phyloP scores from a whole-genome alignment of 2,113 vertebrate species.

The Gymnorhina tibicen region DNA sequence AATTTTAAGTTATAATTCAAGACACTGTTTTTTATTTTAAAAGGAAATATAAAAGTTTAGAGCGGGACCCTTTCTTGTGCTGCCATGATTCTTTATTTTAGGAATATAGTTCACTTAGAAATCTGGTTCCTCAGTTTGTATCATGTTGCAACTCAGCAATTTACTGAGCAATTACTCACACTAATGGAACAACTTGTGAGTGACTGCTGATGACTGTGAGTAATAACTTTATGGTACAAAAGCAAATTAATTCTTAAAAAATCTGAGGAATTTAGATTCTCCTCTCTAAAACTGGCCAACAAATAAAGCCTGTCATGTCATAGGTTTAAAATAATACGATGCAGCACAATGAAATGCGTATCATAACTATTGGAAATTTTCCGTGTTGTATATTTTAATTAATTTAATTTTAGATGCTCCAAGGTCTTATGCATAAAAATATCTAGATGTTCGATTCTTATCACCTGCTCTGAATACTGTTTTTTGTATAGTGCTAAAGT shows the following conservation, averaged over 20 bases:
- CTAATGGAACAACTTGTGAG: neutral
- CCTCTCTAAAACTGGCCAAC: neutral
- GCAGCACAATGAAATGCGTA: neutral
- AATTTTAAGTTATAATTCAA: neutral
- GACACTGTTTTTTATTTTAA: neutral
- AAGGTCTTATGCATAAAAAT: neutral
- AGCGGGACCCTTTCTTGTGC: neutral
- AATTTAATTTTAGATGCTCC: neutral
- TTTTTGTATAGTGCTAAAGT: neutral
- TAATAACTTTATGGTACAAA: neutral
- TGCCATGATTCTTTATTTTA: neutral
- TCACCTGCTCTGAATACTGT: neutral
- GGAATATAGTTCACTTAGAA: neutral
- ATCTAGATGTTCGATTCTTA: neutral
- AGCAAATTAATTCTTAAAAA: neutral
- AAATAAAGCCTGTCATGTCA: neutral
- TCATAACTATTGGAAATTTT: neutral
- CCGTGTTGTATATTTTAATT: neutral
- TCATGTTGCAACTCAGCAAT: neutral
- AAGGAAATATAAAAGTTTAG: neutral
- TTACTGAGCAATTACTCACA: slow-evolving; percentile 5
- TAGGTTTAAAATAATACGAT: neutral
- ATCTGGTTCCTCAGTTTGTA: neutral
- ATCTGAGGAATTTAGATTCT: neutral
- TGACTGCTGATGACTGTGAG: neutral